Percentiles rank a stretch among this genome's conserved stretches.
phyloP scores from a whole-genome alignment of 1,140 invertebrate genomes.

The Drosophila baimaii region DNA sequence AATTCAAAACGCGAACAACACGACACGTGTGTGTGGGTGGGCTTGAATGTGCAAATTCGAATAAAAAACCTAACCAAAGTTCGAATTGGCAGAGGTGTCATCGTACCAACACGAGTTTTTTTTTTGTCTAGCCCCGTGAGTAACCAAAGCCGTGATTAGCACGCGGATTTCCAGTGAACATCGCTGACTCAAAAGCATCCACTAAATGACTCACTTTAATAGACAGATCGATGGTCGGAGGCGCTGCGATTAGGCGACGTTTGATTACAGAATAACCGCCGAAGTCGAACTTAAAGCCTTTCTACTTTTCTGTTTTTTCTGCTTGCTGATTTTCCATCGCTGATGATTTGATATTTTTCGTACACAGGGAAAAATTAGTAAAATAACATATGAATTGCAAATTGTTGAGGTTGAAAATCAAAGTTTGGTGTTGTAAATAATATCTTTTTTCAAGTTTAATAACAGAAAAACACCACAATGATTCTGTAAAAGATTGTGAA shows the following conservation, averaged over 20 bases:
- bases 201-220: constrained; percentile 64
- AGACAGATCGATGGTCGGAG: constrained; percentile 38
- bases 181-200: constrained; percentile 59
- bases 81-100: constrained; percentile 21
- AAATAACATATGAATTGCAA: not conserved
- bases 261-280: constrained; percentile 60
- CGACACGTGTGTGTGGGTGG: constrained; percentile 54
- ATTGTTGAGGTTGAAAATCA: too few relatives aligned
- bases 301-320: constrained; percentile 45
- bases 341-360: constrained; percentile 16
- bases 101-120: constrained; percentile 32
- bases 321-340: constrained; percentile 11
- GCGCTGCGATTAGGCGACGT: constrained; percentile 38
- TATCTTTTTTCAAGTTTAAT: too few relatives aligned
- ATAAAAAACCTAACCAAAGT: constrained; percentile 21
- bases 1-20: constrained; percentile 40
- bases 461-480: too few relatives aligned
- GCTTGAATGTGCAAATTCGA: constrained; percentile 9
- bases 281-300: constrained; percentile 42
- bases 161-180: constrained; percentile 59
- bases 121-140: constrained; percentile 46
- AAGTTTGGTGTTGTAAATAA: not conserved
- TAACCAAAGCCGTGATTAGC: constrained; percentile 57
- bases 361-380: not conserved
- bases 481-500: too few relatives aligned